These are phyloP conservation scores for Microplitis mediator DNA, from an alignment of 1,140 invertebrate species.

Conservation along the genomic window DNA sequence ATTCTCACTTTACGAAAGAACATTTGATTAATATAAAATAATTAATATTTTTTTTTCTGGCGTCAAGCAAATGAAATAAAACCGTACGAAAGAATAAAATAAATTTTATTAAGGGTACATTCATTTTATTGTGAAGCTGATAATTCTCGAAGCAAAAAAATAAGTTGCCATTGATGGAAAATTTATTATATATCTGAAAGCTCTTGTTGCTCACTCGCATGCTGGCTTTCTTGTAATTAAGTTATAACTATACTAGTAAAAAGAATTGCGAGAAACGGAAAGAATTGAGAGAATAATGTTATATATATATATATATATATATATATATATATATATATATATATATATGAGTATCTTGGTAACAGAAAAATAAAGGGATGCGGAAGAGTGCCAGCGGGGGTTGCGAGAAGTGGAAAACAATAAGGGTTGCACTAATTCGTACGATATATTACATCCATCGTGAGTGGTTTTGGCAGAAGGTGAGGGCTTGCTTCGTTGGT, in stretches of 20 bases:
- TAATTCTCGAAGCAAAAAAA: slow-evolving; percentile 46
- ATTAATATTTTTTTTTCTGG: too few relatives aligned
- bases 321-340: background rate
- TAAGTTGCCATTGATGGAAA: slow-evolving; percentile 56
- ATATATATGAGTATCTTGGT: background rate
- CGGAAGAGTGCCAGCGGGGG: slow-evolving; percentile 19
- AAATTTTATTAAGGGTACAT: too few relatives aligned
- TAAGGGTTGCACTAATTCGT: slow-evolving; percentile 58
- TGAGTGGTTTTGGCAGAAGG: slow-evolving; percentile 55
- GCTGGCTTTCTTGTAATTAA: slow-evolving; percentile 62
- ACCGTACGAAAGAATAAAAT: too few relatives aligned
- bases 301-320: too few relatives aligned
- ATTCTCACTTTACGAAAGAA: background rate
- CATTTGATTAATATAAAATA: too few relatives aligned
- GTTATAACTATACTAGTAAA: slow-evolving; percentile 53
- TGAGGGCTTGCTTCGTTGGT: slow-evolving; percentile 27
- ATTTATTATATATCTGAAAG: slow-evolving; percentile 57
- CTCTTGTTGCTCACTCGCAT: slow-evolving; percentile 32
- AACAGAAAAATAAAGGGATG: background rate
- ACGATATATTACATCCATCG: slow-evolving; percentile 59
- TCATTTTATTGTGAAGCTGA: slow-evolving; percentile 24
- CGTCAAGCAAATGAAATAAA: too few relatives aligned
- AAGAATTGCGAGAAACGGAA: slow-evolving; percentile 4
- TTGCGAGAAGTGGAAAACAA: slow-evolving; percentile 58
- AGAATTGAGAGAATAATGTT: background rate